Conservation (phyloP, 2,888 invertebrate genomes). For the Heliconius erato region DNA sequence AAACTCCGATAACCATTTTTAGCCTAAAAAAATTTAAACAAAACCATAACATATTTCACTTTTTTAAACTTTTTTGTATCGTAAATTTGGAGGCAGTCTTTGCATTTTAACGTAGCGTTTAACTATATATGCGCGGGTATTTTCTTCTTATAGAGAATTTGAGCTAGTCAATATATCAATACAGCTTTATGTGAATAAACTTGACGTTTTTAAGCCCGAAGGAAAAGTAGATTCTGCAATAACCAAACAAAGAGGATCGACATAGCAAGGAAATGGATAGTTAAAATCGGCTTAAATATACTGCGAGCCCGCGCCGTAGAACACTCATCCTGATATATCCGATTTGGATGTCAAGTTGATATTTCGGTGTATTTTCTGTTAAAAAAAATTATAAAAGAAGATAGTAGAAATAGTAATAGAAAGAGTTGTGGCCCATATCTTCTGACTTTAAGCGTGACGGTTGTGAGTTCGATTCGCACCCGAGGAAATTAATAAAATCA, state of each 20-base stretch:
- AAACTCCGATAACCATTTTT: too few relatives aligned
- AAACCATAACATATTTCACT: too few relatives aligned
- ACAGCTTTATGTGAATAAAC: neutral
- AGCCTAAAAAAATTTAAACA: too few relatives aligned
- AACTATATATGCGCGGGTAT: neutral
- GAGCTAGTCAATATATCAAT: neutral
- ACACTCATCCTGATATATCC: neutral
- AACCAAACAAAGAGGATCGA: conserved; percentile 19
- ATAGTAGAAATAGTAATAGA: too few relatives aligned
- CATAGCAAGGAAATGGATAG: neutral
- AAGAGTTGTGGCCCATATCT: too few relatives aligned
- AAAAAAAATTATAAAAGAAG: too few relatives aligned
- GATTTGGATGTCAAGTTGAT: neutral
- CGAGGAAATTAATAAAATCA: too few relatives aligned
- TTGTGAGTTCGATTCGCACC: too few relatives aligned
- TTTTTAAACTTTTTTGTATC: too few relatives aligned
- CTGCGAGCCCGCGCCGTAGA: neutral
- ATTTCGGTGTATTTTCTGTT: too few relatives aligned
- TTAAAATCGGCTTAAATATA: conserved; percentile 16
- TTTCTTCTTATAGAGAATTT: neutral
- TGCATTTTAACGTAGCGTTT: neutral
- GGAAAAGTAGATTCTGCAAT: neutral
- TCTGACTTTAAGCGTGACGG: too few relatives aligned
- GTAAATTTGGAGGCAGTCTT: neutral
- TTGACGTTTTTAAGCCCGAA: neutral